Evolutionary conservation across 2,888 invertebrate genomes (phyloP).

Genomic region (Agriotes lineatus): DNA sequence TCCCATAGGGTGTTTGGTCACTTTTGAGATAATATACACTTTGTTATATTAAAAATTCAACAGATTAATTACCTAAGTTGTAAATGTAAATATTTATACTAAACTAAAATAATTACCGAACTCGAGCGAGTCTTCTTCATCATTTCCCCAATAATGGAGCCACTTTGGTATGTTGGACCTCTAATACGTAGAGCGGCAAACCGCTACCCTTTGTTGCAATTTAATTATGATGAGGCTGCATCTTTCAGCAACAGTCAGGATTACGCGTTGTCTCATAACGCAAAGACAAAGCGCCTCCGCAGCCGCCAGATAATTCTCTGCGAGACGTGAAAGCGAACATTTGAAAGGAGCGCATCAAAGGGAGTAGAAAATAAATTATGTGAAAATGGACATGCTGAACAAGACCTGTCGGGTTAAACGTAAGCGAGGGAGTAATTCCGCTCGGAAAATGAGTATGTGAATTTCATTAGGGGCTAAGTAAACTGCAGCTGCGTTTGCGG

Average conservation of each 20-base stretch:
- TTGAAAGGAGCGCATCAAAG: neutral
- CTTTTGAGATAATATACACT: too few species aligned
- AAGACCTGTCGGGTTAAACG: too few species aligned
- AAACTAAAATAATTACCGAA: conserved; percentile 7
- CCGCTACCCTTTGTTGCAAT: neutral
- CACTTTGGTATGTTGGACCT: conserved; percentile 7
- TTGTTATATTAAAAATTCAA: too few species aligned
- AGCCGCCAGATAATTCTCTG: neutral
- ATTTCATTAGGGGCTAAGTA: neutral
- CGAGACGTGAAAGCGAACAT: neutral
- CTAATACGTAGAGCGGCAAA: neutral
- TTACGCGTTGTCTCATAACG: neutral
- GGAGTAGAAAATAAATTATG: neutral
- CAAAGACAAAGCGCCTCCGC: neutral
- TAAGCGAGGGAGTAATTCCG: too few species aligned
- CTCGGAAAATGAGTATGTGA: neutral
- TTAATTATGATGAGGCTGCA: conserved; percentile 4
- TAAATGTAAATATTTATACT: too few species aligned
- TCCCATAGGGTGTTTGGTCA: too few species aligned
- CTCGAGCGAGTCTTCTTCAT: neutral
- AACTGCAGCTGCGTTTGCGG: neutral
- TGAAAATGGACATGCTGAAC: neutral
- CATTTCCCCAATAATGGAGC: neutral
- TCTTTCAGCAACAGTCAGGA: neutral
- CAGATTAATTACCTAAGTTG: too few species aligned